phyloP scores from a whole-genome alignment of 2,797 vertebrate species.

The Coregonus suidteri region DNA sequence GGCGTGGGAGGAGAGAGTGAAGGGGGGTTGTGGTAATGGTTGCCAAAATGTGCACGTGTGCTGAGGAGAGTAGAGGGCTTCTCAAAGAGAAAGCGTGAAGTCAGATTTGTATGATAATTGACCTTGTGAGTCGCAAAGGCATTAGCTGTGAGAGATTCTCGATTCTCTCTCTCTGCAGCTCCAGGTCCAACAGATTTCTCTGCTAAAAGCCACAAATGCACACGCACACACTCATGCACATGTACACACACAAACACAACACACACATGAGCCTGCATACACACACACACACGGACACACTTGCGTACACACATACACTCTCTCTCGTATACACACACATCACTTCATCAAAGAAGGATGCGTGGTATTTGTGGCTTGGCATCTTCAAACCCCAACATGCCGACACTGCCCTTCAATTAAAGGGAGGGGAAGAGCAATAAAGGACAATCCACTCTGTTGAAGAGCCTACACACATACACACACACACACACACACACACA shows the following conservation, averaged over 20 bases:
- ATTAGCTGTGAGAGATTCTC: conserved; percentile 33
- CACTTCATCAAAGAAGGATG: neutral
- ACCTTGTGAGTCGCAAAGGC: conserved; percentile 47
- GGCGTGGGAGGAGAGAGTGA: neutral
- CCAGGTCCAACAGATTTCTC: conserved; percentile 42
- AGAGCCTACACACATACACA: neutral
- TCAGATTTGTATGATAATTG: conserved; percentile 46
- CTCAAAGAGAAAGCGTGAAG: conserved; percentile 28
- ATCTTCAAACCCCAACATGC: conserved; percentile 6
- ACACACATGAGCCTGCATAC: neutral
- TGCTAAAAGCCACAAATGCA: conserved; percentile 18
- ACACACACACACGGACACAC: no score
- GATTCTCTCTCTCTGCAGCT: conserved; percentile 24
- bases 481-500: neutral
- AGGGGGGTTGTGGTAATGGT: conserved; percentile 15
- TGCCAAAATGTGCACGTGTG: conserved; percentile 25
- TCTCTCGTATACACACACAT: no score
- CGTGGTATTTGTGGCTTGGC: conserved; percentile 2
- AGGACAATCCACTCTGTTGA: neutral
- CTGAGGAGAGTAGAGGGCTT: conserved; percentile 20
- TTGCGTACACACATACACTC: no score
- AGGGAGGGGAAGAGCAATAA: neutral
- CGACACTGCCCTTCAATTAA: neutral
- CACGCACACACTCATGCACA: conserved; percentile 1
- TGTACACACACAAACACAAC: conserved; percentile 11